Evolutionary conservation across 2,797 vertebrate genomes (phyloP).

Genomic region (Rousettus madagascariensis): DNA sequence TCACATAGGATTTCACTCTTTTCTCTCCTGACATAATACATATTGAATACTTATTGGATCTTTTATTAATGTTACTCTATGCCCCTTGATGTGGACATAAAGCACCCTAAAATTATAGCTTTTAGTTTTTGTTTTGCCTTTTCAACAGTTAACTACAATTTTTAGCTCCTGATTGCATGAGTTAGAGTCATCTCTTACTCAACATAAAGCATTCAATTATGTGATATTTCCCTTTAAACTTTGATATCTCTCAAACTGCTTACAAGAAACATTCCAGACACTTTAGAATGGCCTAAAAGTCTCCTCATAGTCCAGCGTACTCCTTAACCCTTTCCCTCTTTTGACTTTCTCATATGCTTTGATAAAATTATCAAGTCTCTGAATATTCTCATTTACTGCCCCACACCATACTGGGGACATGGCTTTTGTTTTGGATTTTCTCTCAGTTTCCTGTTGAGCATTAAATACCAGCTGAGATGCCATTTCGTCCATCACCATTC

Average conservation of each 20-base stretch:
- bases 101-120: neutral
- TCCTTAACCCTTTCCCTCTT: neutral
- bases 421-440: neutral
- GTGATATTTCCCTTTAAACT: slow-evolving; percentile 56
- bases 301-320: neutral
- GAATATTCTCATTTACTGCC: neutral
- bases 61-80: neutral
- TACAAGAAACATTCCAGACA: slow-evolving; percentile 65
- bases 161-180: neutral
- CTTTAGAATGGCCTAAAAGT: neutral
- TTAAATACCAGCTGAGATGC: neutral
- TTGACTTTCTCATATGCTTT: neutral
- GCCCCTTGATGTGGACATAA: neutral
- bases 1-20: neutral
- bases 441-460: neutral
- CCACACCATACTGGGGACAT: neutral
- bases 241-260: slow-evolving; percentile 26
- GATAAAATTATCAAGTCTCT: neutral
- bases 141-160: neutral
- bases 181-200: neutral
- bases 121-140: neutral
- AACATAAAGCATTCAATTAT: slow-evolving; percentile 33
- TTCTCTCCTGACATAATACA: neutral
- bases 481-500: neutral
- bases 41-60: neutral